Base-by-base conservation (phyloP, 2,797 vertebrate species). In the Rachycentron canadum region DNA sequence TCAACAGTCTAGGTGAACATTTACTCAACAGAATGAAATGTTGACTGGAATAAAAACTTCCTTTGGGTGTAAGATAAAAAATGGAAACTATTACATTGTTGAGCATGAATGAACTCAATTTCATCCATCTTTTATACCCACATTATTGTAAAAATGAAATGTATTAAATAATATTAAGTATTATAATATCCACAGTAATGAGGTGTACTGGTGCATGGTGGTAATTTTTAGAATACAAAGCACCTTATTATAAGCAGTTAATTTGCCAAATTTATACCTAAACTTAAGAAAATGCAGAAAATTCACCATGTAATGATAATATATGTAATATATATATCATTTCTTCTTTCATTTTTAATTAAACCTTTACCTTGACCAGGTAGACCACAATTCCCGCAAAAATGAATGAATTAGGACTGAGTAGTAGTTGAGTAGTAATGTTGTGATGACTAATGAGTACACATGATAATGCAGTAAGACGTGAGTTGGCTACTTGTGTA, bases 1-100 rank as follows among this genome's bases (percentile, higher is more conserved):
- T 41, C 57, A 64, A 16, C 36, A 57, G 68, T 10, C 30, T 21
- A 25, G n/a, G 40, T 40, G 52, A 5, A 12, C n/a, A 67, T 45
- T 67, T 70, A 58, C 63, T 63, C 38, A 79, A 38, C 9, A n/a
- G 3, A 61, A 62, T 43, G 4, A 55, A 40, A 59, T 65, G 25
- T 3, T 61, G 40, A 30, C 53, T 45, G 23, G 34, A 36, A 28
- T 16, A 25, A 17, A 62, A 38, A 3, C 2, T 7, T 43, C 8
- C 7, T 38, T 32, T 53, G 3, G 8, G 30, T 47, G 14, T 25
- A 14, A 50, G 23, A 53, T 40, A 38, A 16, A 25, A 28, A 52
- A 43, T 21, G 16, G 1, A 26, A 12, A 26, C 28, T 52, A 28
- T 66, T 1, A 16, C 30, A 4, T 41, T 4, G 14, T 26, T 17